A percentile compares a stretch with the other conserved stretches of the same genome.
Evolutionary conservation across 2,888 invertebrate species (phyloP).

Genomic region (Alviniconcha strummeri): DNA sequence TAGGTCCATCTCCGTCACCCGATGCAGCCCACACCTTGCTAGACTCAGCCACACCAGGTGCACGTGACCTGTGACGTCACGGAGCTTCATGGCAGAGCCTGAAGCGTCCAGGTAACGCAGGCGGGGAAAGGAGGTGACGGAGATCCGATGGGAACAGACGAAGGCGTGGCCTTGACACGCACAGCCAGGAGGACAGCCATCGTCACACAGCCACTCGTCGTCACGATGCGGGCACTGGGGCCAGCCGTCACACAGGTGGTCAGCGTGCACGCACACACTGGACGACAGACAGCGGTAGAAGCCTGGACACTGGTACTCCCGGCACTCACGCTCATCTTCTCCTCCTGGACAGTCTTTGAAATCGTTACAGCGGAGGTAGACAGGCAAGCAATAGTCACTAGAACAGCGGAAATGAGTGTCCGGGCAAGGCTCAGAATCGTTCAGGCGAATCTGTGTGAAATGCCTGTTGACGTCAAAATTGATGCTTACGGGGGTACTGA

Average conservation of each 20-base stretch:
- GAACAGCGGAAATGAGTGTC: slow-evolving; percentile 26
- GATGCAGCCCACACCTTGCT: slow-evolving; percentile 9
- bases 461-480: neutral
- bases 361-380: slow-evolving; percentile 26
- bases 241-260: slow-evolving; percentile 37
- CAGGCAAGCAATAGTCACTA: slow-evolving; percentile 23
- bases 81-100: neutral
- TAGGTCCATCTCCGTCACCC: slow-evolving; percentile 14
- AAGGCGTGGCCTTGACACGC: slow-evolving; percentile 32
- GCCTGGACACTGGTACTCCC: slow-evolving; percentile 21
- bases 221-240: slow-evolving; percentile 39
- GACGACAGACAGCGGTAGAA: slow-evolving; percentile 36
- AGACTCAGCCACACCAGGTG: slow-evolving; percentile 15
- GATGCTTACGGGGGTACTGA: neutral
- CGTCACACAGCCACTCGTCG: slow-evolving; percentile 35
- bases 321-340: slow-evolving; percentile 26
- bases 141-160: slow-evolving; percentile 14
- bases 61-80: neutral
- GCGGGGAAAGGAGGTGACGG: neutral
- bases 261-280: slow-evolving; percentile 35
- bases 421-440: slow-evolving; percentile 1
- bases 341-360: slow-evolving; percentile 18
- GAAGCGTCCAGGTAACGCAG: slow-evolving; percentile 24
- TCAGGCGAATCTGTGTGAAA: neutral
- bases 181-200: slow-evolving; percentile 31